Percentiles rank a stretch among this genome's conserved stretches.
phyloP scores from a whole-genome alignment of 2,113 vertebrate genomes.

The Cebus imitator region DNA sequence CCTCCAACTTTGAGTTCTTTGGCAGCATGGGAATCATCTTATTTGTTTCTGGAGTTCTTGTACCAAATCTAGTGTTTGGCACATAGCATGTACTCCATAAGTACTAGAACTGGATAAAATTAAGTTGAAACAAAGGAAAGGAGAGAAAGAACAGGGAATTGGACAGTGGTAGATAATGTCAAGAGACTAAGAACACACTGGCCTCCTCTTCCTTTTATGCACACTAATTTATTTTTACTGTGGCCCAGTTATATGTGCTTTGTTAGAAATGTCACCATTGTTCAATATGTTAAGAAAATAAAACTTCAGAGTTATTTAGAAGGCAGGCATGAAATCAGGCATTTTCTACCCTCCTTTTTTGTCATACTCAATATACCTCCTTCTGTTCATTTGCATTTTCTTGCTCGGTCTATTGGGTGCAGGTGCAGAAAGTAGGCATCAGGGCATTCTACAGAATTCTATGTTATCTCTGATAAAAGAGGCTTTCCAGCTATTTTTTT shows the following conservation, averaged over 20 bases:
- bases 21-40: background rate
- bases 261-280: slow-evolving; percentile 25
- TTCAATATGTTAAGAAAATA: slow-evolving; percentile 22
- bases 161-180: background rate
- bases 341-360: slow-evolving; percentile 7
- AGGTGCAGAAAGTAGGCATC: background rate
- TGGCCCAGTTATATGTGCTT: background rate
- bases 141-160: background rate
- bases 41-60: background rate
- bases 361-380: background rate
- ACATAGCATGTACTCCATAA: background rate
- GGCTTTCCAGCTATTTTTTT: background rate
- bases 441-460: background rate
- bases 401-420: background rate
- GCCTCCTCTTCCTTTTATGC: background rate
- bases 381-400: slow-evolving; percentile 32
- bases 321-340: background rate
- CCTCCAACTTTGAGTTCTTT: background rate
- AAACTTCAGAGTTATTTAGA: slow-evolving; percentile 25
- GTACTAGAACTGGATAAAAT: background rate
- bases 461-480: background rate
- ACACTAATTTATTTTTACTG: background rate
- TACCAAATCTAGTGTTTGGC: background rate
- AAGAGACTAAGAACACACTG: background rate
- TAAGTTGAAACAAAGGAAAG: background rate